Conservation (phyloP, 2,797 vertebrate genomes). For the Stomatorhinus walkeri region DNA sequence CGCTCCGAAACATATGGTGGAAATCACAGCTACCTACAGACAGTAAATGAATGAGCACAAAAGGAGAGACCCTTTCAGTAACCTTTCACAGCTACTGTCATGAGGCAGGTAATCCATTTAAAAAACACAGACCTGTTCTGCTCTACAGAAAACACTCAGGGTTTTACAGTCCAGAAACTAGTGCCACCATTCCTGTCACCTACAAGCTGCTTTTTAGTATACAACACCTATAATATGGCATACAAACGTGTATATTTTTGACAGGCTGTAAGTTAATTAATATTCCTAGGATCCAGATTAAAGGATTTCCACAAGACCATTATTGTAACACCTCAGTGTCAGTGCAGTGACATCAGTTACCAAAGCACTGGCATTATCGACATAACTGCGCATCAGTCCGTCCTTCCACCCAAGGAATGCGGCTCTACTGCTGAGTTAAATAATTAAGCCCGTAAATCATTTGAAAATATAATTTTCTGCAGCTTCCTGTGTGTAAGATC, state of each 20-base stretch:
- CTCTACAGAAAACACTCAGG: background rate
- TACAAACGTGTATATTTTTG: background rate
- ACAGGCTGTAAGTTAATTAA: background rate
- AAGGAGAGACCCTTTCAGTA: background rate
- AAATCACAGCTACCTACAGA: background rate
- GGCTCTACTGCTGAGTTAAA: background rate
- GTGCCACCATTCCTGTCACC: background rate
- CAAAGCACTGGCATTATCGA: background rate
- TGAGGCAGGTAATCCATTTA: background rate
- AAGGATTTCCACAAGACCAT: conserved; percentile 1
- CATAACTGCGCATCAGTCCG: background rate
- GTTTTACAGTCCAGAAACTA: background rate
- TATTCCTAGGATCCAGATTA: background rate
- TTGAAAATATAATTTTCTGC: conserved; percentile 1
- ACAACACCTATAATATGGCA: background rate
- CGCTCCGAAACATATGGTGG: background rate
- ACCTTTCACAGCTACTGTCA: background rate
- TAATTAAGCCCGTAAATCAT: background rate
- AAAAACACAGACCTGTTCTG: background rate
- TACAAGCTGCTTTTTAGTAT: background rate
- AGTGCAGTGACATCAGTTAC: background rate
- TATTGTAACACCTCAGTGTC: background rate
- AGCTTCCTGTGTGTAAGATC: background rate
- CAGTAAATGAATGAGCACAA: background rate
- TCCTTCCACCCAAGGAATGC: background rate